Evolutionary conservation across 2,888 invertebrate genomes (phyloP).

Genomic region (Acrobasis repandana): DNA sequence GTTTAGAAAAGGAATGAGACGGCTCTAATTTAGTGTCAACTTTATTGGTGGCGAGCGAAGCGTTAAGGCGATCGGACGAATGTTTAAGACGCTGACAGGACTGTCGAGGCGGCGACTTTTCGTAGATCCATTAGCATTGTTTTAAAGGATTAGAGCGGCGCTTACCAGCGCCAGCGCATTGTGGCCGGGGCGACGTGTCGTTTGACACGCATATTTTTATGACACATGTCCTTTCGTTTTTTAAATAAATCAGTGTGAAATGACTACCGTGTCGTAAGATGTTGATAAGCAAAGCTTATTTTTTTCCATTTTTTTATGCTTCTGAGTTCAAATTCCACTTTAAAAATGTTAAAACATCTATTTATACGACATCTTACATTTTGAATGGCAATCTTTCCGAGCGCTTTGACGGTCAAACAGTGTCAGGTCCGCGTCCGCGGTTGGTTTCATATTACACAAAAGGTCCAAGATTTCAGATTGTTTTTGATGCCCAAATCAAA

Average conservation of each 20-base stretch:
- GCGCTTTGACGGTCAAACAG: conserved; percentile 53
- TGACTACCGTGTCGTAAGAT: conserved; percentile 67
- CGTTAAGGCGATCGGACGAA: conserved; percentile 72
- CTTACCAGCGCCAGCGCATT: conserved; percentile 60
- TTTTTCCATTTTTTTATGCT: conserved; percentile 30
- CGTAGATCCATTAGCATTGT: conserved; percentile 82
- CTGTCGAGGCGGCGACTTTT: conserved; percentile 62
- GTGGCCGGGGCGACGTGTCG: conserved; percentile 56
- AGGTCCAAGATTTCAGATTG: conserved; percentile 65
- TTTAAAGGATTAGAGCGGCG: conserved; percentile 78
- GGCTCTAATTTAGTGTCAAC: conserved; percentile 77
- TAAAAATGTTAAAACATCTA: conserved; percentile 30
- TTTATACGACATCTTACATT: conserved; percentile 32
- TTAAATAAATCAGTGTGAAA: conserved; percentile 70
- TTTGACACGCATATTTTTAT: conserved; percentile 75
- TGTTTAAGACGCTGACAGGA: conserved; percentile 75
- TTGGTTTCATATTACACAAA: conserved; percentile 74
- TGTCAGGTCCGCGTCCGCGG: conserved; percentile 56
- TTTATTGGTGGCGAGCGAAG: conserved; percentile 77
- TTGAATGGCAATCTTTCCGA: conserved; percentile 47
- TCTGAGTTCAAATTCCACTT: conserved; percentile 30
- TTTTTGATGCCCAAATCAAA: conserved; percentile 72
- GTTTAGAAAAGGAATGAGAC: conserved; percentile 69
- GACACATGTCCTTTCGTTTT: conserved; percentile 70
- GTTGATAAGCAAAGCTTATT: conserved; percentile 52